Evolutionary conservation across 2,888 invertebrate genomes (phyloP).

Genomic region (Pseudoips prasinana): DNA sequence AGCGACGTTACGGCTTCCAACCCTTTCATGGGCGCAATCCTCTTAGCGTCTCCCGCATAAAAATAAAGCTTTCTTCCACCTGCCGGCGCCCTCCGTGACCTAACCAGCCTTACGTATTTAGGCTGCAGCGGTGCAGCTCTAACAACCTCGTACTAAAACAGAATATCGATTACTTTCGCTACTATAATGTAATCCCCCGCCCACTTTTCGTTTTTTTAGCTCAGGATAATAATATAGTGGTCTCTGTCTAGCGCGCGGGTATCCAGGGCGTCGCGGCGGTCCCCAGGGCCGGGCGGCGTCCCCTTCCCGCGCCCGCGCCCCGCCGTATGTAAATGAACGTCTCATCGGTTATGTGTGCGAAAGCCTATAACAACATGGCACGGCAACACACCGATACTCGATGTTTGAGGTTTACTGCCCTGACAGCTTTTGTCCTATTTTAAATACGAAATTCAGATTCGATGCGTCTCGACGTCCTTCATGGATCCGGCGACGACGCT

Average conservation of each 20-base stretch:
- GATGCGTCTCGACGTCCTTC: slow-evolving; percentile 60
- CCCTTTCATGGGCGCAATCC: slow-evolving; percentile 35
- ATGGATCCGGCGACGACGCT: slow-evolving; percentile 19
- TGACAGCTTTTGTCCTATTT: slow-evolving; percentile 78
- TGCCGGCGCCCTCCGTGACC: slow-evolving; percentile 58
- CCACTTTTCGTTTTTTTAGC: slow-evolving; percentile 81
- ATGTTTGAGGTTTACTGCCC: slow-evolving; percentile 76
- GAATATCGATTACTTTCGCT: slow-evolving; percentile 84
- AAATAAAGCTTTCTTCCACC: slow-evolving; percentile 40
- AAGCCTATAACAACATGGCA: slow-evolving; percentile 46
- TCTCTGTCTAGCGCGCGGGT: slow-evolving; percentile 63
- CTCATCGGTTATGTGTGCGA: slow-evolving; percentile 66
- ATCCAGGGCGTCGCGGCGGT: slow-evolving; percentile 51
- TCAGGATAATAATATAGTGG: slow-evolving; percentile 73
- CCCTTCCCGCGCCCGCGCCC: slow-evolving; percentile 50
- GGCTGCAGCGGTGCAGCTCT: slow-evolving; percentile 78
- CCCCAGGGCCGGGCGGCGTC: slow-evolving; percentile 47
- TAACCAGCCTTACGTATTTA: slow-evolving; percentile 67
- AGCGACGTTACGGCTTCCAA: slow-evolving; percentile 25
- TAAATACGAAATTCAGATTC: slow-evolving; percentile 65
- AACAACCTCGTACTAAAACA: slow-evolving; percentile 80
- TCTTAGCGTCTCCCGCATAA: slow-evolving; percentile 36
- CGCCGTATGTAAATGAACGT: slow-evolving; percentile 81
- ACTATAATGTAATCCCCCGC: slow-evolving; percentile 83
- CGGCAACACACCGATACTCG: slow-evolving; percentile 47